phyloP scores from a whole-genome alignment of 2,113 vertebrate species.

The Oncorhynchus gorbuscha region DNA sequence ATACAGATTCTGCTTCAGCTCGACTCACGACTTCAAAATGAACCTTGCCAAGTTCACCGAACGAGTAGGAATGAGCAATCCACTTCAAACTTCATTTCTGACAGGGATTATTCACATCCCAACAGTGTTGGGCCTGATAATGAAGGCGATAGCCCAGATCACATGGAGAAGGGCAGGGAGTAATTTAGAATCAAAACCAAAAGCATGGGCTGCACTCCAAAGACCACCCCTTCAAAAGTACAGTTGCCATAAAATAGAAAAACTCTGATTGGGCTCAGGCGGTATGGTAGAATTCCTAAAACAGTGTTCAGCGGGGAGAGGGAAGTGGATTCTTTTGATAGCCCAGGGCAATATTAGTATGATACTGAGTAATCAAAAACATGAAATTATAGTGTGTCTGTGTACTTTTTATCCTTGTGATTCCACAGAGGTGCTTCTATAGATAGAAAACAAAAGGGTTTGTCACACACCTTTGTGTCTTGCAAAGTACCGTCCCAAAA shows the following conservation, averaged over 20 bases:
- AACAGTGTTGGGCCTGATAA: constrained; percentile 41
- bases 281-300: background rate
- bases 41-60: constrained; percentile 51
- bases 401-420: background rate
- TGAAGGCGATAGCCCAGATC: constrained; percentile 42
- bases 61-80: constrained; percentile 38
- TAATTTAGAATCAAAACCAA: constrained; percentile 10
- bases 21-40: constrained; percentile 46
- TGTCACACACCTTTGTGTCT: constrained; percentile 94
- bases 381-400: background rate
- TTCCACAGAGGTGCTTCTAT: background rate
- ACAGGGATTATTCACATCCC: constrained; percentile 47
- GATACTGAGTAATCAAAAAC: background rate
- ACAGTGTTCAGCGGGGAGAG: background rate
- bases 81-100: constrained; percentile 55
- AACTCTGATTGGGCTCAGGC: constrained; percentile 2
- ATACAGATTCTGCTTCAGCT: constrained; percentile 37
- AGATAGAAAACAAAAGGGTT: background rate
- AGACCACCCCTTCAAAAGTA: constrained; percentile 13
- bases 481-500: constrained; percentile 96
- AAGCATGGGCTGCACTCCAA: background rate
- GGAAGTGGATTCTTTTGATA: background rate
- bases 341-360: background rate
- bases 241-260: background rate
- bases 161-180: constrained; percentile 31